Conservation (phyloP, 2,797 vertebrate species). For the Orientallactaga sibirica region DNA sequence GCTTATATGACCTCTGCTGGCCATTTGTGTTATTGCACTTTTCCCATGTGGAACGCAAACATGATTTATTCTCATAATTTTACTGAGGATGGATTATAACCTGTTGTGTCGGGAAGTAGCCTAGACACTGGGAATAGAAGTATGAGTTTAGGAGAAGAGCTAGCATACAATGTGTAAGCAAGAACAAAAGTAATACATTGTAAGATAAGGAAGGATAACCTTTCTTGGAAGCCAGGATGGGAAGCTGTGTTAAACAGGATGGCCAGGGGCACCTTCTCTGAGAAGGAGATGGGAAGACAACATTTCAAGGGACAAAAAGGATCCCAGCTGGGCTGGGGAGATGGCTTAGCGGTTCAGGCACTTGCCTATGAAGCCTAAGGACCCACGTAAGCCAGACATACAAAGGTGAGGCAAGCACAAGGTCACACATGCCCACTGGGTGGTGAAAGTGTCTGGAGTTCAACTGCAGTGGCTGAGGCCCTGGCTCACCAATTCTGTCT, state of each 20-base stretch:
- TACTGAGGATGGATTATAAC: not conserved
- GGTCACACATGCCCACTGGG: too few relatives aligned
- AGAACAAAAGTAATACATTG: not conserved
- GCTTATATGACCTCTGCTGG: conserved; percentile 37
- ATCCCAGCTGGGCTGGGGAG: not conserved
- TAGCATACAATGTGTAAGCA: not conserved
- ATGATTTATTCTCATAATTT: not conserved
- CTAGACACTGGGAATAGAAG: not conserved
- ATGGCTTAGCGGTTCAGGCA: too few relatives aligned
- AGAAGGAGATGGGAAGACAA: not conserved
- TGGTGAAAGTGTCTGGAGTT: too few relatives aligned
- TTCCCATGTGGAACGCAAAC: not conserved
- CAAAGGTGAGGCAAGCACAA: too few relatives aligned
- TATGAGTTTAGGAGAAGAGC: not conserved
- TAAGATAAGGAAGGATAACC: not conserved
- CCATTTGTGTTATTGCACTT: not conserved
- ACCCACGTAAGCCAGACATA: too few relatives aligned
- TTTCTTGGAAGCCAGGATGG: too few relatives aligned
- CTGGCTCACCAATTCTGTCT: too few relatives aligned
- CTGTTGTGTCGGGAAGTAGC: not conserved
- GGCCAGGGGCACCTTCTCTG: not conserved
- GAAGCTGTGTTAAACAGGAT: not conserved
- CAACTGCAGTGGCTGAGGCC: too few relatives aligned
- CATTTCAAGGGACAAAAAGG: not conserved
- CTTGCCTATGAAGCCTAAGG: too few relatives aligned